Conservation (phyloP, 2,797 vertebrate species). For the Neosilurus mollespiculum region DNA sequence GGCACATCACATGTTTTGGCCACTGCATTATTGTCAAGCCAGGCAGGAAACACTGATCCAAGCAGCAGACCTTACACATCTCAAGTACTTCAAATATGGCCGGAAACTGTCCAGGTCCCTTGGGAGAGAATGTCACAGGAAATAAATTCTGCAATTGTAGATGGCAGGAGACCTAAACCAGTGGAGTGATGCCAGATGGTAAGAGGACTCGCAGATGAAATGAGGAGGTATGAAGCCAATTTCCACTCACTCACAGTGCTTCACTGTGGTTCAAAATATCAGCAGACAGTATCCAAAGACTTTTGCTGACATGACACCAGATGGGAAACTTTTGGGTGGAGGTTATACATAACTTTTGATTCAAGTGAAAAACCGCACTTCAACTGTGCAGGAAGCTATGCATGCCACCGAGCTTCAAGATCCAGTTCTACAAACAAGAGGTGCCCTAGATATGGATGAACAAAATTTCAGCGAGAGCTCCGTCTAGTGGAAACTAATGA, state of each 20-base stretch:
- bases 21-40: not conserved
- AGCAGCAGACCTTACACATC: not conserved
- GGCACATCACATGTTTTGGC: too few relatives aligned
- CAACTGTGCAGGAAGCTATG: not conserved
- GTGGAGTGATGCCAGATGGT: constrained; percentile 1
- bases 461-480: constrained; percentile 50
- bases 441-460: constrained; percentile 41
- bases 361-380: constrained; percentile 18
- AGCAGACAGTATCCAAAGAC: constrained; percentile 5
- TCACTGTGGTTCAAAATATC: constrained; percentile 27
- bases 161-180: constrained; percentile 43
- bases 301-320: constrained; percentile 11
- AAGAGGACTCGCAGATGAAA: not conserved
- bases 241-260: not conserved
- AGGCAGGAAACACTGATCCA: not conserved
- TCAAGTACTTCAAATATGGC: constrained; percentile 41
- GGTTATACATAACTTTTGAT: constrained; percentile 12
- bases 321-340: constrained; percentile 18
- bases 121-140: constrained; percentile 46
- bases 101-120: constrained; percentile 50
- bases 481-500: constrained; percentile 43
- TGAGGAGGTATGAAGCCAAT: not conserved
- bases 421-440: constrained; percentile 23
- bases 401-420: constrained; percentile 7
- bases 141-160: constrained; percentile 28